Conservation (phyloP, 1,140 invertebrate genomes). For the Drosophila nebulosa region DNA sequence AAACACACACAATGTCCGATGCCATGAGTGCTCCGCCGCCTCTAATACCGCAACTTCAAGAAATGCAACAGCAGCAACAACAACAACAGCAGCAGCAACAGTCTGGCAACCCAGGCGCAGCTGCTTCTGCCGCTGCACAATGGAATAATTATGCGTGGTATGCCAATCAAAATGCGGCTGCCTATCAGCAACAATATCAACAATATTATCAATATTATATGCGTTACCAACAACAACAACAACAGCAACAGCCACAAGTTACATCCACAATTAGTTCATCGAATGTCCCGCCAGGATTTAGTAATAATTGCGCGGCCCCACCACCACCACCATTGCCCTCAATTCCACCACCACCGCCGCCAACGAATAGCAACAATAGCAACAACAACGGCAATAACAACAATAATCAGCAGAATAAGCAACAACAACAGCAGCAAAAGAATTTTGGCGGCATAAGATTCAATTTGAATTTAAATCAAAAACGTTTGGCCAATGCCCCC, state of each 20-base stretch:
- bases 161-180: constrained; percentile 58
- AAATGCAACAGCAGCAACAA: constrained; percentile 73
- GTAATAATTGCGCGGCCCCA: constrained; percentile 59
- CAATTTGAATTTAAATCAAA: constrained; percentile 79
- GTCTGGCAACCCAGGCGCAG: constrained; percentile 20
- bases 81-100: constrained; percentile 64
- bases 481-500: constrained; percentile 62
- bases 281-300: constrained; percentile 77
- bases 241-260: constrained; percentile 62
- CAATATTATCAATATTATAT: constrained; percentile 78
- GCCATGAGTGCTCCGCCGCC: constrained; percentile 70
- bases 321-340: constrained; percentile 69
- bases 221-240: constrained; percentile 67
- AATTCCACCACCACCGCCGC: constrained; percentile 66
- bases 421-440: constrained; percentile 52
- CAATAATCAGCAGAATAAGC: constrained; percentile 33
- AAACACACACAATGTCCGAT: constrained; percentile 58
- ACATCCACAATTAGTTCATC: constrained; percentile 62
- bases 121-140: constrained; percentile 35
- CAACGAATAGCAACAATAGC: constrained; percentile 37
- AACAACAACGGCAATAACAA: constrained; percentile 23
- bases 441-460: constrained; percentile 80
- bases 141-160: constrained; percentile 71
- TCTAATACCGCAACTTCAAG: constrained; percentile 74
- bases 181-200: constrained; percentile 72